Conservation (phyloP, 2,113 vertebrate species). For the Helogale parvula region DNA sequence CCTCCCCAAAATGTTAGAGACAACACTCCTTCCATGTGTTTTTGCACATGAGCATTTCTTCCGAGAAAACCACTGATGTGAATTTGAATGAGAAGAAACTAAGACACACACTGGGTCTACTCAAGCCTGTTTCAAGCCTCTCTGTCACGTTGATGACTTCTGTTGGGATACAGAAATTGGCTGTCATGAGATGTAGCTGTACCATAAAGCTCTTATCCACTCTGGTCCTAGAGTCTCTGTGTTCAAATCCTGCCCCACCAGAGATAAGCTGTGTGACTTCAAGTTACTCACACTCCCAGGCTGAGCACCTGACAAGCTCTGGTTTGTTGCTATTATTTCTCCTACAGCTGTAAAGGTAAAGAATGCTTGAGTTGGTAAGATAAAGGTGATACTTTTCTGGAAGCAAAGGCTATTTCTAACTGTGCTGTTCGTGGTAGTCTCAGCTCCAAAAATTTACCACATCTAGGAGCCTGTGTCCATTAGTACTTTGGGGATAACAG, state of each 20-base stretch:
- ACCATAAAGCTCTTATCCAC: not conserved
- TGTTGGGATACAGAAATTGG: no score
- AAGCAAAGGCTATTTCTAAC: not conserved
- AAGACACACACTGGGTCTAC: not conserved
- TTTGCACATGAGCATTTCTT: not conserved
- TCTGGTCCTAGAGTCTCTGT: not conserved
- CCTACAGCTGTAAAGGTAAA: not conserved
- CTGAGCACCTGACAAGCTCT: not conserved
- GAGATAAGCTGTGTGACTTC: not conserved
- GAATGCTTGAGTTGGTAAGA: not conserved
- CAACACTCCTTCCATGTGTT: rapidly evolving
- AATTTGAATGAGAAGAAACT: not conserved
- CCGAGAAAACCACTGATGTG: not conserved
- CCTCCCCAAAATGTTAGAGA: not conserved
- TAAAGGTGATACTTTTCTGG: not conserved
- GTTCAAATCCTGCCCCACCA: not conserved
- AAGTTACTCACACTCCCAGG: not conserved
- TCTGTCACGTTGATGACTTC: not conserved
- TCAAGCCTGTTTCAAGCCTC: not conserved
- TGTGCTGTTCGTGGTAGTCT: not conserved
- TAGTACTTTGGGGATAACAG: not conserved
- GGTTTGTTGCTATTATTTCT: not conserved
- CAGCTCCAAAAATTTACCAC: not conserved
- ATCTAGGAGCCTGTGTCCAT: not conserved
- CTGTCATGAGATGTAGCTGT: not conserved